A percentile compares a stretch with the other conserved stretches of the same genome.
Conservation (phyloP, 2,888 invertebrate species). For the Tetanocera ferruginea region DNA sequence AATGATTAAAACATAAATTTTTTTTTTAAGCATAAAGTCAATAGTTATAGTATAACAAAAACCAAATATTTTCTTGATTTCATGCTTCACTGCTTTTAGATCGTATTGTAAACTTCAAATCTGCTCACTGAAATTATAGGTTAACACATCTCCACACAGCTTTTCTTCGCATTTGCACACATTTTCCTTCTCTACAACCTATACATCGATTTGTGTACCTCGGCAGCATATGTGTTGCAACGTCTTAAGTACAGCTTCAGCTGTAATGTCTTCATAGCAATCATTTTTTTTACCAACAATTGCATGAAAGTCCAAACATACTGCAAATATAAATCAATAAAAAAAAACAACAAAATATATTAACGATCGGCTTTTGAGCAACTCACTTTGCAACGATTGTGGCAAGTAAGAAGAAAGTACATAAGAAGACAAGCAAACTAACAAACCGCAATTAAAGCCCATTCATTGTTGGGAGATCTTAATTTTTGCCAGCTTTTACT, state of each 20-base stretch:
- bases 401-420: not conserved
- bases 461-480: constrained; percentile 5
- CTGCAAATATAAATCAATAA: constrained; percentile 47
- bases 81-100: no score
- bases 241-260: not conserved
- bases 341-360: constrained; percentile 31
- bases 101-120: no score
- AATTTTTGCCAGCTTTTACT: not conserved
- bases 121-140: no score
- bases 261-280: not conserved
- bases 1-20: no score
- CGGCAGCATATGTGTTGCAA: not conserved
- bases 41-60: no score
- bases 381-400: not conserved
- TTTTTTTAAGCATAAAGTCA: no score
- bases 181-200: not conserved
- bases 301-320: constrained; percentile 17
- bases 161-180: not conserved
- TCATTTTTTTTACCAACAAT: not conserved
- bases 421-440: not conserved
- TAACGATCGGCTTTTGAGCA: constrained; percentile 28
- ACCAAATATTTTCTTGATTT: no score
- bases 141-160: no score
- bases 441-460: constrained; percentile 1
- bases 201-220: not conserved